phyloP scores from a whole-genome alignment of 2,888 invertebrate genomes.

The Cylindroiulus punctatus region DNA sequence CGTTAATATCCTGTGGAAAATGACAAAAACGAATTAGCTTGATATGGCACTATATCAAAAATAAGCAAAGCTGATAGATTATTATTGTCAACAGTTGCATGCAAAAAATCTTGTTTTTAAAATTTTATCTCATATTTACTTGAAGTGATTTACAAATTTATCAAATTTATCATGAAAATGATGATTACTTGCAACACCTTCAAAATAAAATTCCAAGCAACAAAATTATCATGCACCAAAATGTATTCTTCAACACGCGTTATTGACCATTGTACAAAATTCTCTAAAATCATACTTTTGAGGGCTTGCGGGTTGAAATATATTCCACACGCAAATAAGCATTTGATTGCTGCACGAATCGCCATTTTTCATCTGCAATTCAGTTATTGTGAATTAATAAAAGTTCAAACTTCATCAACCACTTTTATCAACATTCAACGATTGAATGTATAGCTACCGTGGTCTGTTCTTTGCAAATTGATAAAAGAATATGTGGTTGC shows the following conservation, averaged over 20 bases:
- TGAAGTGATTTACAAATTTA: too few species aligned
- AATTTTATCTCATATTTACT: background rate
- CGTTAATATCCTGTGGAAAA: constrained; percentile 22
- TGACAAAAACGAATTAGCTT: background rate
- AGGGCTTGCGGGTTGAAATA: constrained; percentile 48
- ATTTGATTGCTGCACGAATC: background rate
- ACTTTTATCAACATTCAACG: background rate
- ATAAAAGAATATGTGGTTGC: background rate
- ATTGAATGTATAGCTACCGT: background rate
- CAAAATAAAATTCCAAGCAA: too few species aligned
- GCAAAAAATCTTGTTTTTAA: background rate
- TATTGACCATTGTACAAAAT: background rate
- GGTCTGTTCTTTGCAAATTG: background rate
- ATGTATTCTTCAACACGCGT: background rate
- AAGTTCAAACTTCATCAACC: background rate
- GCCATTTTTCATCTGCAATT: background rate
- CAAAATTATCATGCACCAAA: too few species aligned
- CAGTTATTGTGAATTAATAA: background rate
- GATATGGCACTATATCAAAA: background rate
- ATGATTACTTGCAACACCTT: too few species aligned
- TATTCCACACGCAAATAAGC: constrained; percentile 53
- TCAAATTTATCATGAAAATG: too few species aligned
- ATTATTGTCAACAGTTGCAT: background rate
- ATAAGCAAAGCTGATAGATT: background rate
- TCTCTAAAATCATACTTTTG: constrained; percentile 47